Percentiles rank a stretch among this genome's conserved stretches.
These are phyloP conservation scores for Mormyrus hasselquistii DNA, from an alignment of 2,797 vertebrate species.

Conservation along the genomic window DNA sequence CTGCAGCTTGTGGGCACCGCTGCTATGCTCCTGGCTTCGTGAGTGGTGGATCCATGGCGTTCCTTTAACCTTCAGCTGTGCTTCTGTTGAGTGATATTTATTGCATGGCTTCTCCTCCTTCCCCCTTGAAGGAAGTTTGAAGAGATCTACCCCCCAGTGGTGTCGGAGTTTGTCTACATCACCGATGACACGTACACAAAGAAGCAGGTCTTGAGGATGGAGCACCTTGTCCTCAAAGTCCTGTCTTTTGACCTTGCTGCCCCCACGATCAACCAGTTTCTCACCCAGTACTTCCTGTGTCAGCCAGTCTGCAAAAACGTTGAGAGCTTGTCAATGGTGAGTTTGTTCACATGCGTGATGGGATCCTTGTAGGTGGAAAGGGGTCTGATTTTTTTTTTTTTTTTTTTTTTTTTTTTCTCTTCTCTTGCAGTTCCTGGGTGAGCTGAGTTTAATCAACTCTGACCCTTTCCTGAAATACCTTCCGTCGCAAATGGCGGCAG, in stretches of 20 bases:
- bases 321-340: slow-evolving; percentile 87
- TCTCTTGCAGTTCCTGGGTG: slow-evolving; percentile 76
- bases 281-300: slow-evolving; percentile 85
- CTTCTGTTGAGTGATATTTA: not conserved
- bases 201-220: slow-evolving; percentile 97
- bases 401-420: too few relatives aligned
- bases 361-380: not conserved
- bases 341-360: slow-evolving; percentile 25
- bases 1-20: slow-evolving; percentile 97
- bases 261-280: slow-evolving; percentile 92
- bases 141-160: slow-evolving; percentile 97
- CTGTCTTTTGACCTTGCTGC: slow-evolving; percentile 93
- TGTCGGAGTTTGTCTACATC: slow-evolving; percentile 97
- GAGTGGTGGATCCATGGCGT: slow-evolving; percentile 42
- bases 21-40: slow-evolving; percentile 96
- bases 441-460: slow-evolving; percentile 86
- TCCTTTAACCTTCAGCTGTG: not conserved
- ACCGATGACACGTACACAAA: slow-evolving; percentile 98
- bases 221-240: slow-evolving; percentile 94
- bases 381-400: not conserved
- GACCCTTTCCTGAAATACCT: slow-evolving; percentile 91
- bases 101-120: not conserved
- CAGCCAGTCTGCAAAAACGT: slow-evolving; percentile 65
- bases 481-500: slow-evolving; percentile 82
- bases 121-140: slow-evolving; percentile 83